Percentiles rank a stretch among this genome's conserved stretches.
phyloP scores from a whole-genome alignment of 2,888 invertebrate species.

The Mamestra brassicae region DNA sequence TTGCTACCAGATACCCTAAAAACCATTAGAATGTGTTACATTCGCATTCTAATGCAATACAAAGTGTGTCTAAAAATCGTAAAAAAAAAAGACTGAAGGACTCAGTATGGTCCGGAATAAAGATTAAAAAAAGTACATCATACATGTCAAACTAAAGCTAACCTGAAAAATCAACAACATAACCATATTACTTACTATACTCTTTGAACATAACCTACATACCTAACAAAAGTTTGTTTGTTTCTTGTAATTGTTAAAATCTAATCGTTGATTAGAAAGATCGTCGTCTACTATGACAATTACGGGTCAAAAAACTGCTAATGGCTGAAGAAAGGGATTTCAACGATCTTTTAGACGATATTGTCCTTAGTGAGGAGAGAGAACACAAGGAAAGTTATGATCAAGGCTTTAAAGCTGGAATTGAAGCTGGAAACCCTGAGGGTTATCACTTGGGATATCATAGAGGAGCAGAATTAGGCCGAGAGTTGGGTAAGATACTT shows the following conservation, averaged over 20 bases:
- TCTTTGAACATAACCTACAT: background rate
- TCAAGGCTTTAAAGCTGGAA: constrained; percentile 93
- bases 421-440: constrained; percentile 91
- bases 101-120: too few relatives aligned
- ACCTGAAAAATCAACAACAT: background rate
- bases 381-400: constrained; percentile 92
- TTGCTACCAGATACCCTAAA: too few relatives aligned
- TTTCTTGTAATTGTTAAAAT: background rate
- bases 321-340: constrained; percentile 92
- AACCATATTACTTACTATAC: too few relatives aligned
- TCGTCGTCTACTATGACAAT: constrained; percentile 21
- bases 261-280: background rate
- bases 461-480: constrained; percentile 94
- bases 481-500: constrained; percentile 90
- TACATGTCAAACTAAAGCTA: background rate
- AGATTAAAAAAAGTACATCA: too few relatives aligned
- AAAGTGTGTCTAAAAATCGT: too few relatives aligned
- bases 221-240: background rate
- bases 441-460: constrained; percentile 95
- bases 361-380: constrained; percentile 93
- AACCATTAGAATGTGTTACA: too few relatives aligned
- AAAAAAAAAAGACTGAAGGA: too few relatives aligned
- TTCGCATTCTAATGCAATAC: too few relatives aligned
- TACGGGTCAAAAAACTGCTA: constrained; percentile 57
- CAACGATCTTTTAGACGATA: constrained; percentile 94